phyloP scores from a whole-genome alignment of 2,113 vertebrate genomes.

The Kryptolebias marmoratus region DNA sequence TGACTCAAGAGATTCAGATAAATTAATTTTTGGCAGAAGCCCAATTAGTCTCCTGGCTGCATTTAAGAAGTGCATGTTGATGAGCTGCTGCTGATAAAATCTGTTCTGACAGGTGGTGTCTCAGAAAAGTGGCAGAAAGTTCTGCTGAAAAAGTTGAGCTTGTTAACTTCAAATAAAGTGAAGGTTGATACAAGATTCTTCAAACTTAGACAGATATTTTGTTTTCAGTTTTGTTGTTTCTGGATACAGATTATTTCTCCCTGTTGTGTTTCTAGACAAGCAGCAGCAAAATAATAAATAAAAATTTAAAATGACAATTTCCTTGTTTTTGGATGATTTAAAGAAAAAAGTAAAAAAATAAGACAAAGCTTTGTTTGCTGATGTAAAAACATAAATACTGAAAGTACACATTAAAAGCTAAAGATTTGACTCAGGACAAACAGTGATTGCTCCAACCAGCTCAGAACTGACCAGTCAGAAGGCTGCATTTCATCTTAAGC shows the following conservation, averaged over 20 bases:
- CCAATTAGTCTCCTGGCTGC: constrained; percentile 8
- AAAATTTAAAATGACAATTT: not conserved
- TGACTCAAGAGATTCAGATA: not conserved
- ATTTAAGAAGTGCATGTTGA: constrained; percentile 27
- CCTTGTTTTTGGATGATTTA: not conserved
- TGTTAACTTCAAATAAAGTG: not conserved
- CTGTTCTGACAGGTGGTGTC: constrained; percentile 26
- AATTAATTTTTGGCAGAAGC: constrained; percentile 4
- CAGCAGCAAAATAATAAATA: not conserved
- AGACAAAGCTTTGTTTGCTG: not conserved
- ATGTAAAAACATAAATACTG: not conserved
- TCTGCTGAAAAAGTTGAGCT: not conserved
- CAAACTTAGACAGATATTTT: not conserved
- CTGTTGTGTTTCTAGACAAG: not conserved
- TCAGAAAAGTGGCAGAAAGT: not conserved
- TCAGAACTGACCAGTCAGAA: constrained; percentile 47
- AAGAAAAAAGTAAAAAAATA: not conserved
- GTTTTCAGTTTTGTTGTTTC: not conserved
- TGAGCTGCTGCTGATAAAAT: constrained; percentile 15
- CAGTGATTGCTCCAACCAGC: constrained; percentile 4
- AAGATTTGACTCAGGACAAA: constrained; percentile 32
- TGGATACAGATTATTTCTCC: not conserved
- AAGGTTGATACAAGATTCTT: not conserved
- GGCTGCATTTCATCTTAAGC: constrained; percentile 51
- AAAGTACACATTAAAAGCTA: constrained; percentile 24